These are phyloP conservation scores for Odobenus rosmarus DNA, from an alignment of 2,113 vertebrate species.

Conservation along the genomic window DNA sequence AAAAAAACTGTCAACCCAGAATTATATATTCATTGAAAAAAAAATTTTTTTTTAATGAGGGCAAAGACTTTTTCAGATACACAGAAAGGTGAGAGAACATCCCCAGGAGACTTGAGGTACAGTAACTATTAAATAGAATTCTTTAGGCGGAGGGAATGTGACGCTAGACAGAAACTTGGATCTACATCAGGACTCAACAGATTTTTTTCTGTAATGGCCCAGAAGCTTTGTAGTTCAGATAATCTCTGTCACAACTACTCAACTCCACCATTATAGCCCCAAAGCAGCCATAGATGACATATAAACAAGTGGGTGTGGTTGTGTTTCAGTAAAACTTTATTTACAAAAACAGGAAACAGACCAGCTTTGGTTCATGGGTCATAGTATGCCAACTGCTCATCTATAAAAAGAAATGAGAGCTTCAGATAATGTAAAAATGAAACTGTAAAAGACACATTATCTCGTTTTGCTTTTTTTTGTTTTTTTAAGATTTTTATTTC, in stretches of 20 bases:
- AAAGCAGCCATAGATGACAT: not conserved
- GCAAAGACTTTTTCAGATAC: not conserved
- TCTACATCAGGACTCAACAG: not conserved
- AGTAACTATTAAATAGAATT: not conserved
- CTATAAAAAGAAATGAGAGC: not conserved
- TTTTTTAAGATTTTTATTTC: not conserved
- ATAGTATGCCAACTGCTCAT: not conserved
- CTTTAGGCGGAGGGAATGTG: not conserved
- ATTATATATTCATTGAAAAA: conserved; percentile 28
- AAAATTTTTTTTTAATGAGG: not conserved
- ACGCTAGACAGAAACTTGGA: not conserved
- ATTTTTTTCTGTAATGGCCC: not conserved
- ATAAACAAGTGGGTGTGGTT: not conserved
- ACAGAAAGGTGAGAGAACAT: conserved; percentile 6
- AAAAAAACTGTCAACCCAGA: not conserved
- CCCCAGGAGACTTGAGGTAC: not conserved
- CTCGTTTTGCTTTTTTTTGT: not conserved
- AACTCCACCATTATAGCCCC: not conserved
- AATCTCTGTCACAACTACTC: not conserved
- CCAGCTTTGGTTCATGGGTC: not conserved
- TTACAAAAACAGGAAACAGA: conserved; percentile 43
- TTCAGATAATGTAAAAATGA: not conserved
- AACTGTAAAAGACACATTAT: not conserved
- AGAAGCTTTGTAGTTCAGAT: not conserved
- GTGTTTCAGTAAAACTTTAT: conserved; percentile 25